A percentile compares a stretch with the other conserved stretches of the same genome.
Evolutionary conservation across 2,113 vertebrate species (phyloP).

Genomic region (Tichodroma muraria): DNA sequence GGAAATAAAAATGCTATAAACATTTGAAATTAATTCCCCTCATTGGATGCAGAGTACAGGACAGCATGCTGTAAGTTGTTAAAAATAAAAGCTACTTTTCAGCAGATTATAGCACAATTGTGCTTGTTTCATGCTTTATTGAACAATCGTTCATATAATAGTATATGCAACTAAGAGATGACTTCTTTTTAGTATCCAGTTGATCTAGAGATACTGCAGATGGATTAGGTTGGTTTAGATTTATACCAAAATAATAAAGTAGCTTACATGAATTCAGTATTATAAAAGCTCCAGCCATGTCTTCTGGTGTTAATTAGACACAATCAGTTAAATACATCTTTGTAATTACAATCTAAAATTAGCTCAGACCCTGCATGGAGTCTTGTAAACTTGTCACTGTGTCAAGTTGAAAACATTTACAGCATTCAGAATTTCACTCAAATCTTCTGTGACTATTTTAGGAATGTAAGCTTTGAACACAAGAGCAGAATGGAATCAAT

Average conservation of each 20-base stretch:
- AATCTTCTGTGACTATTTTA: neutral
- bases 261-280: neutral
- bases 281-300: neutral
- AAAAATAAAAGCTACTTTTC: neutral
- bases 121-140: neutral
- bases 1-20: neutral
- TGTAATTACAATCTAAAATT: conserved; percentile 20
- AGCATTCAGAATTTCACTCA: neutral
- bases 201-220: neutral
- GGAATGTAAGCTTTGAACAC: neutral
- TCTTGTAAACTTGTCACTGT: neutral
- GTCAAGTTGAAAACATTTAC: neutral
- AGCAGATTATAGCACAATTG: neutral
- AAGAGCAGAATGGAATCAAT: neutral
- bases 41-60: neutral
- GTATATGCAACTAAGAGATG: neutral
- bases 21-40: neutral
- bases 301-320: neutral
- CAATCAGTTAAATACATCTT: neutral
- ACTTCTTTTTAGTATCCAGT: neutral
- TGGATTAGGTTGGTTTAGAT: neutral
- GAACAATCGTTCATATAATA: neutral
- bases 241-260: neutral
- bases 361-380: neutral
- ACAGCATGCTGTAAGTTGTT: neutral